Percentiles rank a stretch among this genome's conserved stretches.
phyloP scores from a whole-genome alignment of 2,113 vertebrate species.

The Pongo pygmaeus region DNA sequence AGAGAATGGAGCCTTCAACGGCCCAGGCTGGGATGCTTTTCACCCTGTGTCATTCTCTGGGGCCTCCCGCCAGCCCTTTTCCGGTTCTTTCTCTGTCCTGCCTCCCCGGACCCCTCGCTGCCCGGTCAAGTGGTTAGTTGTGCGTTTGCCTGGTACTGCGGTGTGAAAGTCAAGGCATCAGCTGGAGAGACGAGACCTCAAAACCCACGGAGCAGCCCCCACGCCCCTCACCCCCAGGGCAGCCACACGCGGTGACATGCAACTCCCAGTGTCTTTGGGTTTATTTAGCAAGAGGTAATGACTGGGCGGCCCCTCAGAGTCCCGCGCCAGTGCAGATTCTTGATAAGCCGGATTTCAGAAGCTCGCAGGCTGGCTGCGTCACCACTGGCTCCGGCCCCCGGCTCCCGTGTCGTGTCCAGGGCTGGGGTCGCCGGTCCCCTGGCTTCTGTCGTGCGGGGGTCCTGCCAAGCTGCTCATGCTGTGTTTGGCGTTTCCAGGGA shows the following conservation, averaged over 20 bases:
- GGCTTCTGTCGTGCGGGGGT: fast-evolving
- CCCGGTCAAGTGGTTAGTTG: fast-evolving
- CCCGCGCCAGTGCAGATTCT: fast-evolving
- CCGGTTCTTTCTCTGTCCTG: fast-evolving
- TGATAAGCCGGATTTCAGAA: neutral
- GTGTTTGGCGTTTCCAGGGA: conserved; percentile 84
- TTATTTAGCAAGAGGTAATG: neutral
- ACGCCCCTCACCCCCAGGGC: fast-evolving
- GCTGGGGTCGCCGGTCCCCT: too few relatives aligned
- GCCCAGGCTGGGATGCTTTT: neutral
- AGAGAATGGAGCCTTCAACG: fast-evolving
- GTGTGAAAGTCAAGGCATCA: fast-evolving
- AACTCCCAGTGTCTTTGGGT: neutral
- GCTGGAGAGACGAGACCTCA: fast-evolving
- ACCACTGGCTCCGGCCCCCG: fast-evolving
- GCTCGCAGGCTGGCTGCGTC: fast-evolving
- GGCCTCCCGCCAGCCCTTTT: too few relatives aligned
- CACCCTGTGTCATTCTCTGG: too few relatives aligned
- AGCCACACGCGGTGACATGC: fast-evolving
- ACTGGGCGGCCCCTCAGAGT: fast-evolving
- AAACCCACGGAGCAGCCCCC: neutral
- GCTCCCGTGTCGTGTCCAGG: fast-evolving
- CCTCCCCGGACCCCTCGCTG: fast-evolving
- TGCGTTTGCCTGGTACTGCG: neutral
- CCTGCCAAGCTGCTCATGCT: neutral